phyloP scores from a whole-genome alignment of 2,113 vertebrate species.

The Rynchops niger region DNA sequence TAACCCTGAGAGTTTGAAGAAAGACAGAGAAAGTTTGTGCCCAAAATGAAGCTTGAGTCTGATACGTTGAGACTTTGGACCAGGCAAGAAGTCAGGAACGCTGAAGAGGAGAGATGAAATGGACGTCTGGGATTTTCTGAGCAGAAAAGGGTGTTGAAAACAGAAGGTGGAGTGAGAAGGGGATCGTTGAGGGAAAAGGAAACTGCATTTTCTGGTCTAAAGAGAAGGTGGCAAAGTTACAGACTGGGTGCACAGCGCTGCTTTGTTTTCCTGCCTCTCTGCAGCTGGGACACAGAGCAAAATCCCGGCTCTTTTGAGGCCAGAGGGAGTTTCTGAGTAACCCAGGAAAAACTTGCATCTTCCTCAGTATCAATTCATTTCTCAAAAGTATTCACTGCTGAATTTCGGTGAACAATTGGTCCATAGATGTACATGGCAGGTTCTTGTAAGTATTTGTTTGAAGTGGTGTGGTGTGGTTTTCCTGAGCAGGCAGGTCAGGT shows the following conservation, averaged over 20 bases:
- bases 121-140: background rate
- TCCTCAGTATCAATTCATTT: background rate
- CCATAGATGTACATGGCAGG: background rate
- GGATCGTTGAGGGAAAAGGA: background rate
- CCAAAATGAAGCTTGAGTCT: background rate
- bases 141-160: background rate
- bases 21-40: constrained; percentile 4
- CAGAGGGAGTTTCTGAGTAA: background rate
- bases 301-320: background rate
- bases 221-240: constrained; percentile 13
- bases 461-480: constrained; percentile 45
- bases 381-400: background rate
- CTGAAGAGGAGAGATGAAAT: background rate
- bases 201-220: constrained; percentile 1
- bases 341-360: background rate
- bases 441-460: constrained; percentile 31
- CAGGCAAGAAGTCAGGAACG: background rate
- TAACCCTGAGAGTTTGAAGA: background rate
- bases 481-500: constrained; percentile 20
- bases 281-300: background rate
- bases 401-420: background rate
- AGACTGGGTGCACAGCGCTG: background rate
- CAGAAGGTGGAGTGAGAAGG: background rate
- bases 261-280: background rate
- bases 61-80: background rate